Evolutionary conservation across 2,113 vertebrate genomes (phyloP), one percentile per base, ranked within the genome.

Genomic region (Lophius piscatorius): DNA sequence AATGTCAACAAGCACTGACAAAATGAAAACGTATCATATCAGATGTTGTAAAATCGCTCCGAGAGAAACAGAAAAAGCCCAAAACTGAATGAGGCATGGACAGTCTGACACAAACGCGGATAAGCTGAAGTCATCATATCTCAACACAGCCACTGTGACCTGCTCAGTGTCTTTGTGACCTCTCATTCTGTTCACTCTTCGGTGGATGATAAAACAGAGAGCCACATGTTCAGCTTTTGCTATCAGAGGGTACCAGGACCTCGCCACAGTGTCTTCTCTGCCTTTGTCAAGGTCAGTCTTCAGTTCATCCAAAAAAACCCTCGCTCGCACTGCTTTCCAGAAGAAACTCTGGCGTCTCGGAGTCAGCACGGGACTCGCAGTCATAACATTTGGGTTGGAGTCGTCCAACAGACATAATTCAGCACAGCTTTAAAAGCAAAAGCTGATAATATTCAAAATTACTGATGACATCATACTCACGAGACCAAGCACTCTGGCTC

Each of bases 301-400:
- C 17, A 24, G 39, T 68, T 76, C 76, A 59, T 81, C 76, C 77
- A 45, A 57, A 61, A 73, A 79, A 69, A 47, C 33, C 74, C 76
- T 62, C 71, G 60, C 62, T 72, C 29, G 13, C 47, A 69, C 60
- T 61, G 61, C 66, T 34, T 49, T 22, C 82, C 76, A 74, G 81
- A 85, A 62, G 74, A 66, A 52, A 81, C 71, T 40, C 51, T 54
- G 76, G 52, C 54, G 36, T 82, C 68, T 34, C 48, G 67, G 72
- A 90, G 78, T 75, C 85, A 76, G 79, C 78, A 56, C 65, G 46
- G 63, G 79, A 77, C 74, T 8, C 65, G 16, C 70, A 85, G 87
- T 78, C 88, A 89, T 76, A 90, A 90, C 85, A 90, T 85, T 84
- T 76, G 83, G 70, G 21, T 60, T 63, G 65, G 61, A 82, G 76